Conservation (phyloP, 1,140 invertebrate species). For the Hyles euphorbiae region DNA sequence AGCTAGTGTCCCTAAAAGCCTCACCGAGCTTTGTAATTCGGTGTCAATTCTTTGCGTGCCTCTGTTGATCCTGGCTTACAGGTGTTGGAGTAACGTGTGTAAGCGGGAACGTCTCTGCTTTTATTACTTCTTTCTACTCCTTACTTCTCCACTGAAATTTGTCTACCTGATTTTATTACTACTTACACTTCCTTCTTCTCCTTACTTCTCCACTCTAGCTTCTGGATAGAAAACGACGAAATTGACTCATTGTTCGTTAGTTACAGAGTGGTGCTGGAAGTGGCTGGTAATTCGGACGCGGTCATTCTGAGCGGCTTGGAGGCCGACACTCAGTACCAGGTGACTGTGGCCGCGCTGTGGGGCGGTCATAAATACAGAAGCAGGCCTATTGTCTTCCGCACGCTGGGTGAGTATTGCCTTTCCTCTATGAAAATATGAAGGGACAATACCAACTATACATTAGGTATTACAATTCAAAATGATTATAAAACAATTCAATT, state of each 20-base stretch:
- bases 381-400: constrained; percentile 90
- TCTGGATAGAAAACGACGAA: constrained; percentile 55
- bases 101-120: too few species aligned
- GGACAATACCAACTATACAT: not conserved
- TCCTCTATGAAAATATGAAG: not conserved
- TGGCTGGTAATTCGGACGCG: constrained; percentile 89
- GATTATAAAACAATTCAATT: too few species aligned
- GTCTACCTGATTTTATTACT: too few species aligned
- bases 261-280: constrained; percentile 92
- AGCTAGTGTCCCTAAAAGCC: too few species aligned
- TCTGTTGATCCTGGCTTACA: too few species aligned
- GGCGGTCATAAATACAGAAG: constrained; percentile 86
- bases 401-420: constrained; percentile 80
- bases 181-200: constrained; percentile 4
- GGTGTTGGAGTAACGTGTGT: too few species aligned
- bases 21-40: too few species aligned
- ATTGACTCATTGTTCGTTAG: constrained; percentile 79
- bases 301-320: constrained; percentile 86
- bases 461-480: too few species aligned
- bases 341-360: constrained; percentile 87
- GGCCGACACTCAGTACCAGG: constrained; percentile 90
- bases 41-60: too few species aligned
- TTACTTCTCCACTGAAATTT: too few species aligned
- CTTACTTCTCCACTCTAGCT: constrained; percentile 31
- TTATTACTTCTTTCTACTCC: too few species aligned